These are phyloP conservation scores for Psittacula derbiana DNA, from an alignment of 2,797 vertebrate species.

Conservation along the genomic window DNA sequence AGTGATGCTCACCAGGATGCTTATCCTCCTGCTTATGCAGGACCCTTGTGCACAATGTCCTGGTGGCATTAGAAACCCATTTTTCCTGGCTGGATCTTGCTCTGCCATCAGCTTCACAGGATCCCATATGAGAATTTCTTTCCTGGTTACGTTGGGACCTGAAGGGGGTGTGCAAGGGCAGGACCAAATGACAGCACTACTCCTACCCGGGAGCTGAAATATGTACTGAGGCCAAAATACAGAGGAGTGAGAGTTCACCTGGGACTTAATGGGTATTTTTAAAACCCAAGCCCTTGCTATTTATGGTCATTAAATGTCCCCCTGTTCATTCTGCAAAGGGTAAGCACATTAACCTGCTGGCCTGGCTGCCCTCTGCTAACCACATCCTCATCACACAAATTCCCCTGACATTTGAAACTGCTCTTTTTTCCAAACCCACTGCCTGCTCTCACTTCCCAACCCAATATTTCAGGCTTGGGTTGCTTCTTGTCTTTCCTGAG, in stretches of 20 bases:
- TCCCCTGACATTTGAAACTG: slow-evolving; percentile 58
- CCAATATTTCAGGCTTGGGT: neutral
- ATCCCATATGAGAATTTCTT: neutral
- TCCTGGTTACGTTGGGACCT: fast-evolving
- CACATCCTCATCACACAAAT: slow-evolving; percentile 34
- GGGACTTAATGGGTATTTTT: neutral
- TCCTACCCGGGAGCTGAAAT: neutral
- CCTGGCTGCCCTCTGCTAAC: slow-evolving; percentile 9
- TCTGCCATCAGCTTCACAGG: neutral
- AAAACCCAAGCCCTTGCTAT: neutral
- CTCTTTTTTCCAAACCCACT: neutral
- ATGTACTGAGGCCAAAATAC: fast-evolving
- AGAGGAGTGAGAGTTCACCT: neutral
- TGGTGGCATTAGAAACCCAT: fast-evolving
- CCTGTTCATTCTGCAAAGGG: slow-evolving; percentile 40
- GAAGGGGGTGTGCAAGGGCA: neutral
- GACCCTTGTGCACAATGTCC: fast-evolving
- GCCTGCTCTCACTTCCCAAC: neutral
- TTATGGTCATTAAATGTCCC: slow-evolving; percentile 4
- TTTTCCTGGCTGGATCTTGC: neutral
- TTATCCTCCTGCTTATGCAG: neutral
- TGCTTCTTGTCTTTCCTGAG: neutral
- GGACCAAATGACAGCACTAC: neutral
- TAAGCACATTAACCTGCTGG: slow-evolving; percentile 51
- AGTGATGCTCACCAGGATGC: fast-evolving